These are phyloP conservation scores for Steinernema feltiae DNA, from an alignment of 1,140 invertebrate genomes.

Conservation along the genomic window DNA sequence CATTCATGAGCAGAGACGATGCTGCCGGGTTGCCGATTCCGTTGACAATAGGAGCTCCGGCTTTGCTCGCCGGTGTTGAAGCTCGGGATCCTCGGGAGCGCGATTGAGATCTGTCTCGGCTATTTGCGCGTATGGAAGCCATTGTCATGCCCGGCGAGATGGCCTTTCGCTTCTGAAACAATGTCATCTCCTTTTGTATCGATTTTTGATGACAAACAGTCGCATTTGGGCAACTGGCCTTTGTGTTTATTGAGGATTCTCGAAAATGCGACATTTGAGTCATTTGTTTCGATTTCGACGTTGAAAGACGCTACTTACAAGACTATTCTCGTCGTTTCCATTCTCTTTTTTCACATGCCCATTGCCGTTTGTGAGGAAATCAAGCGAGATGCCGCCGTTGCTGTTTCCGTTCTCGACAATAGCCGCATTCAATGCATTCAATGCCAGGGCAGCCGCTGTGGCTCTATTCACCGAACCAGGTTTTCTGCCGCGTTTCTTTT, in stretches of 20 bases:
- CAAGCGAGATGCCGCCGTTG: neutral
- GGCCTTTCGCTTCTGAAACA: neutral
- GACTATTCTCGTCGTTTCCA: neutral
- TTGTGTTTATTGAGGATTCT: neutral
- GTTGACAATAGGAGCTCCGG: neutral
- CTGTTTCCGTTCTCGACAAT: neutral
- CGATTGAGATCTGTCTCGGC: neutral
- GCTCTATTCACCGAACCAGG: neutral
- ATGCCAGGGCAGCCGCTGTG: neutral
- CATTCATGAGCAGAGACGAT: neutral
- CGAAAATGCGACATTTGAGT: no score
- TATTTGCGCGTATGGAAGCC: neutral
- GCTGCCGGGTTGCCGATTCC: neutral
- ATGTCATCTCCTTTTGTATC: neutral
- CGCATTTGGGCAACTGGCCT: neutral
- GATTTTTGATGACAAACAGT: neutral
- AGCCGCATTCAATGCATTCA: no score
- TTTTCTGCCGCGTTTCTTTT: neutral
- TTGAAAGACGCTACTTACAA: neutral
- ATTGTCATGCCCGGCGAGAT: slow-evolving; percentile 1
- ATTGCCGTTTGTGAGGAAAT: neutral
- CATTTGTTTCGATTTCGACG: no score
- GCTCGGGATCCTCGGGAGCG: neutral
- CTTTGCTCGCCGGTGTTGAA: neutral
- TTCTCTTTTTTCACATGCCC: neutral